Conservation (phyloP, 2,113 vertebrate genomes). For the human (Homo sapiens) region GRCh38 chr16:59848501-59849000, state of each 20-base stretch:
- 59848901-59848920: background rate
- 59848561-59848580: conserved; percentile 28
- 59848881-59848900: background rate
- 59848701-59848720: conserved; percentile 22
- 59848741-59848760: background rate
- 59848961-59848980: background rate
- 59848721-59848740: conserved; percentile 47
- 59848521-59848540: conserved; percentile 5
- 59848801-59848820: background rate
- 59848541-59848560: conserved; percentile 46
- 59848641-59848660: background rate
- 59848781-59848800: background rate
- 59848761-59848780: background rate
- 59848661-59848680: conserved; percentile 26
- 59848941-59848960: background rate
- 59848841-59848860: background rate
- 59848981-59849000: background rate
- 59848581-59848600: conserved; percentile 26
- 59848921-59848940: background rate
- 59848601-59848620: conserved; percentile 61
- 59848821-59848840: background rate
- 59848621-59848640: conserved; percentile 35
- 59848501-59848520: conserved; percentile 45
- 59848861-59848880: background rate
- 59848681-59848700: background rate